Conservation (phyloP, 2,888 invertebrate genomes). For the Nephrotoma guestfalica region DNA sequence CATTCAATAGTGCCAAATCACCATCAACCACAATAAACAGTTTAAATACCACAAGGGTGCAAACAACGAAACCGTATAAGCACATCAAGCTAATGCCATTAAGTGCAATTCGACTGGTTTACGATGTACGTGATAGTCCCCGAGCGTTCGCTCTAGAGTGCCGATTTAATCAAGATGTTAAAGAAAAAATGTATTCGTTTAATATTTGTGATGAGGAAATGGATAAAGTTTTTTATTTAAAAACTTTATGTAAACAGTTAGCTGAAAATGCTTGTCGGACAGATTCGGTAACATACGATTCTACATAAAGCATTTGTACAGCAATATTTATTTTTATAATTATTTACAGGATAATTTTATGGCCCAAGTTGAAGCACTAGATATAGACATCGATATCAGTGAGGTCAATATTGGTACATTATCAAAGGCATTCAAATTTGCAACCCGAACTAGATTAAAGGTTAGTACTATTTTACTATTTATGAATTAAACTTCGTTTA, state of each 20-base stretch:
- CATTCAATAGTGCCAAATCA: constrained; percentile 52
- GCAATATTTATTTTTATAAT: background rate
- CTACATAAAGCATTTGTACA: background rate
- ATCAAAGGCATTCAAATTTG: constrained; percentile 83
- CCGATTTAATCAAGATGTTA: constrained; percentile 69
- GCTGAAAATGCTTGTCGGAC: constrained; percentile 86
- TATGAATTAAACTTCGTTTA: background rate
- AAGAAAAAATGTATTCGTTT: constrained; percentile 79
- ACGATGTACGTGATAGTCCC: constrained; percentile 80
- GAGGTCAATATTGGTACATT: constrained; percentile 76
- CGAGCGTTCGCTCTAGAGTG: constrained; percentile 83
- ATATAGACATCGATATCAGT: constrained; percentile 76
- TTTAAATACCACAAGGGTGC: background rate
- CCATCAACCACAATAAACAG: constrained; percentile 29
- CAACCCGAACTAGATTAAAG: constrained; percentile 68
- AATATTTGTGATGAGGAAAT: constrained; percentile 70
- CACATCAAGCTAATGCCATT: constrained; percentile 82
- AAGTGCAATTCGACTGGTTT: constrained; percentile 77
- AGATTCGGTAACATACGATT: constrained; percentile 57
- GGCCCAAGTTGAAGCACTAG: constrained; percentile 36
- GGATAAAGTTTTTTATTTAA: constrained; percentile 68
- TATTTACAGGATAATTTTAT: constrained; percentile 26
- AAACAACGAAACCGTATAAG: constrained; percentile 69
- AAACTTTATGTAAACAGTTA: constrained; percentile 75
- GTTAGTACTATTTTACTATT: constrained; percentile 23